Evolutionary conservation across 2,797 vertebrate species (phyloP), one percentile per base, ranked within the genome.

Genomic region (Silurus aristotelis): DNA sequence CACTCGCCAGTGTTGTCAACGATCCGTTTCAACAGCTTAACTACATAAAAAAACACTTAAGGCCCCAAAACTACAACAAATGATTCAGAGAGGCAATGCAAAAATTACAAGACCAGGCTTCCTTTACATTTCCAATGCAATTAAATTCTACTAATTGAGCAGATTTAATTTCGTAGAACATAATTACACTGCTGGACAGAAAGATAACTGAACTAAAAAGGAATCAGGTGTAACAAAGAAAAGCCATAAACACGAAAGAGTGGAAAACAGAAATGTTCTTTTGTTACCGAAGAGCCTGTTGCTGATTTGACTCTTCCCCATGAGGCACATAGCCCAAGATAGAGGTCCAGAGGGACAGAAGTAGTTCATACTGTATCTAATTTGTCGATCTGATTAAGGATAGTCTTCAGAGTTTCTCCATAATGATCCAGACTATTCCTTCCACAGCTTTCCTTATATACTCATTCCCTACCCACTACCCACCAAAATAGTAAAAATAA

Each of bases 301-400:
- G 88, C 90, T 89, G 38, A 92, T 88, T 87, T 92, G 93, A 88
- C 91, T 93, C 90, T 95, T 95, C 91, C 93, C 94, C 95, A 95
- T 94, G 91, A 96, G 91, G 91, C 95, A 95, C 95, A 95, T 89
- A 86, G 94, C 94, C 95, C 95, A 95, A 56, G 95, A 95, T 68
- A 95, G 87, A 3, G 95, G 92, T 22, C 93, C 88, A 0, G 95
- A 90, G 85, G 92, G 77, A 85, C 89, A 89, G 81, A 95, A 93
- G 5, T 92, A 71, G 91, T 95, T 96, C 95, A 96, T 95, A 52
- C 48, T 52, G 48, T 52, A 66, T 83, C 84, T 58, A 27, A 58
- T 58, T 17, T 77, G 25, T 77, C 19, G 19, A 38, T 77, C 19
- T 15, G 80, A 48, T 72, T 38, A 17, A 22, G 38, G 22, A 60